Evolutionary conservation across 2,888 invertebrate genomes (phyloP).

Genomic region (Drosophila testacea): DNA sequence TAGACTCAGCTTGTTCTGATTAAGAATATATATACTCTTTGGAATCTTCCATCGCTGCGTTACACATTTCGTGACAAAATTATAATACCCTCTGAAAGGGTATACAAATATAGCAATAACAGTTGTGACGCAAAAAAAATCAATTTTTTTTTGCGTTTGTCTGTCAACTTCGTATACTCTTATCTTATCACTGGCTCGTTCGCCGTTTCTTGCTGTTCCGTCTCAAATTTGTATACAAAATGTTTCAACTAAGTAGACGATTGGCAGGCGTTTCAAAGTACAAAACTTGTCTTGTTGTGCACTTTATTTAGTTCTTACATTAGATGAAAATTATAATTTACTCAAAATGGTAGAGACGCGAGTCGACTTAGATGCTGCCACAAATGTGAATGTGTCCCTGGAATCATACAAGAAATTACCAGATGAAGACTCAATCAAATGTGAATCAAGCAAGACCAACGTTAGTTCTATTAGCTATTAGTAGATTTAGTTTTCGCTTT

Average conservation of each 20-base stretch:
- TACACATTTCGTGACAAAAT: too few relatives aligned
- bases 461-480: constrained; percentile 56
- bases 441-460: constrained; percentile 26
- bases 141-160: constrained; percentile 18
- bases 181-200: constrained; percentile 62
- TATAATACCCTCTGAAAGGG: too few relatives aligned
- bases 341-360: constrained; percentile 49
- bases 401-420: constrained; percentile 38
- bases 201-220: constrained; percentile 51
- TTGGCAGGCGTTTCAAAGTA: constrained; percentile 56
- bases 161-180: constrained; percentile 36
- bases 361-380: constrained; percentile 36
- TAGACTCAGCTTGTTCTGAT: too few relatives aligned
- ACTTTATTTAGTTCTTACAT: constrained; percentile 31
- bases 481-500: constrained; percentile 9
- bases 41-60: too few relatives aligned
- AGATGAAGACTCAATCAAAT: constrained; percentile 34
- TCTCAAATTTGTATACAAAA: constrained; percentile 39
- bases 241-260: constrained; percentile 55
- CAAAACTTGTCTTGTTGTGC: constrained; percentile 31
- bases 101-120: not conserved
- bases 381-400: constrained; percentile 21
- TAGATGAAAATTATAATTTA: constrained; percentile 33
- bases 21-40: too few relatives aligned
- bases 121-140: constrained; percentile 39